phyloP scores from a whole-genome alignment of 2,797 vertebrate genomes.

The Scolopax bukidnonensis region DNA sequence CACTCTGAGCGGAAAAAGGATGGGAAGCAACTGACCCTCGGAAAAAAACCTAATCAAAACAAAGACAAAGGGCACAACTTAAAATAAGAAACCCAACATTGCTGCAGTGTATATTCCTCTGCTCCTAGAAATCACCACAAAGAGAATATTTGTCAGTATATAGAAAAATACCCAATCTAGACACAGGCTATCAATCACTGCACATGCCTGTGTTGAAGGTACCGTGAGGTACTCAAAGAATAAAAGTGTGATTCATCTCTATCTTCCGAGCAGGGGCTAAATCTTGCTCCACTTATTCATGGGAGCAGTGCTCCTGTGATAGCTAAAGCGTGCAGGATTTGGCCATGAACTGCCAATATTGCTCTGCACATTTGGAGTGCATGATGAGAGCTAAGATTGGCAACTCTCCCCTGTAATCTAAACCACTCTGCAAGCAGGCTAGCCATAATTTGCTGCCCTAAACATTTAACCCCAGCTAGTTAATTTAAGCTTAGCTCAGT shows the following conservation, averaged over 20 bases:
- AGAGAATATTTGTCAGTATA: constrained; percentile 65
- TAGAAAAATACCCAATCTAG: constrained; percentile 70
- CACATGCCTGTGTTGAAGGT: constrained; percentile 47
- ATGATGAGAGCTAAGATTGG: constrained; percentile 62
- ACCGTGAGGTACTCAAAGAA: constrained; percentile 56
- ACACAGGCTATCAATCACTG: constrained; percentile 68
- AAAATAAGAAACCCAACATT: constrained; percentile 20
- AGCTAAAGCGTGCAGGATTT: constrained; percentile 46
- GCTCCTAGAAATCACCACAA: constrained; percentile 26
- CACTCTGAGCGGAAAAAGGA: background rate
- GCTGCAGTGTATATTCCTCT: background rate
- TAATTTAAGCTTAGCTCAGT: constrained; percentile 75
- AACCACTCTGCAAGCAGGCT: constrained; percentile 54
- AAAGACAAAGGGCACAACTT: background rate
- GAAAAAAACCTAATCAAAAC: constrained; percentile 38
- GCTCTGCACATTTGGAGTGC: constrained; percentile 50
- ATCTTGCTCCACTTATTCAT: constrained; percentile 55
- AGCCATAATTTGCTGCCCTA: constrained; percentile 63
- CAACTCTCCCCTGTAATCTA: constrained; percentile 66
- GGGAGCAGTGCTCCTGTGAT: constrained; percentile 9
- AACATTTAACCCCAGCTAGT: constrained; percentile 74
- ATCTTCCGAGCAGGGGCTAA: constrained; percentile 27
- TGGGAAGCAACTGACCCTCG: background rate
- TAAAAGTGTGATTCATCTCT: constrained; percentile 70
- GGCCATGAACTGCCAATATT: constrained; percentile 55